Conservation (phyloP, 64 coral and sea anemone species). For the Montipora cactus region DNA sequence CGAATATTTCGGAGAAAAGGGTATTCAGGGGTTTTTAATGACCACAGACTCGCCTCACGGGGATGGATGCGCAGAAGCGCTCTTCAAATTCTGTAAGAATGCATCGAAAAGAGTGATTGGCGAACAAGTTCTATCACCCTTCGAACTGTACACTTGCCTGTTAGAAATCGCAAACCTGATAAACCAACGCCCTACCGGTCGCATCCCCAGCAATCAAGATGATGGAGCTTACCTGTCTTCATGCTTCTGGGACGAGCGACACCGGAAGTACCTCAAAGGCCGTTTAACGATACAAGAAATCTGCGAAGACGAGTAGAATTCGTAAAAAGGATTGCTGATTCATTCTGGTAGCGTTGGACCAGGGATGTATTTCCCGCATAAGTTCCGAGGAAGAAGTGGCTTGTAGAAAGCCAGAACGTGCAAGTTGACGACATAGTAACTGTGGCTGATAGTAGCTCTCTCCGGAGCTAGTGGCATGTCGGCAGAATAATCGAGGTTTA, state of each 20-base stretch:
- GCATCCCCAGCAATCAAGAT: not conserved
- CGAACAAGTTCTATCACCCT: slow-evolving; percentile 14
- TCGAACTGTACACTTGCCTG: slow-evolving; percentile 9
- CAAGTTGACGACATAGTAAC: no score
- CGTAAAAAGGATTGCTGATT: not conserved
- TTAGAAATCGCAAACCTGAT: not conserved
- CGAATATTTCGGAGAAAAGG: slow-evolving; percentile 31
- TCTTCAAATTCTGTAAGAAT: not conserved
- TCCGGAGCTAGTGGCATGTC: no score
- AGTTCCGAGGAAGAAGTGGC: no score
- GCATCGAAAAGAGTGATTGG: not conserved
- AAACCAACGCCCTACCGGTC: not conserved
- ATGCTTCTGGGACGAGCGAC: no score
- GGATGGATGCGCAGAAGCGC: not conserved
- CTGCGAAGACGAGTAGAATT: not conserved
- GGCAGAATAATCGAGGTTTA: not conserved
- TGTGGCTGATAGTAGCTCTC: no score
- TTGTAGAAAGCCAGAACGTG: no score
- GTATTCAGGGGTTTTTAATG: slow-evolving; percentile 6
- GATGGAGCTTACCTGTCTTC: no score
- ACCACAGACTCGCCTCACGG: not conserved
- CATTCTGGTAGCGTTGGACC: no score
- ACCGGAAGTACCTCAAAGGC: slow-evolving; percentile 1
- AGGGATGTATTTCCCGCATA: no score
- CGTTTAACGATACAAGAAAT: slow-evolving; percentile 23